Base-by-base conservation (phyloP, 2,113 vertebrate genomes). In the Myocastor coypus region DNA sequence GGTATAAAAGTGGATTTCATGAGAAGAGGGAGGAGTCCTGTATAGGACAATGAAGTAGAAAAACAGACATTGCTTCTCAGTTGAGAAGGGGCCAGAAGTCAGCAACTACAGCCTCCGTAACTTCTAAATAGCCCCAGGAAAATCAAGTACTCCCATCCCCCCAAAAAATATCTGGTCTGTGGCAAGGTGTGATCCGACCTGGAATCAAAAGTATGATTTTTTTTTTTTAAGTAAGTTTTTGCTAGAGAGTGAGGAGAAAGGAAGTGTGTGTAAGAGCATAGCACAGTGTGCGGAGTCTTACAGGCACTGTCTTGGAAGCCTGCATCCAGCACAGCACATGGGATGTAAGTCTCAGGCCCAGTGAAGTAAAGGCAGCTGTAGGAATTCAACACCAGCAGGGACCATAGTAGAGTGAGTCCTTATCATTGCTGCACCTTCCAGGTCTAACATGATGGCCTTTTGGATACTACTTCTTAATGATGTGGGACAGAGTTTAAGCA, bases 221-320 rank as follows among this genome's bases (percentile, higher is more conserved):
- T 59, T 59, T 19, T 52, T 52, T 52, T 52, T 5, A 46, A n/a
- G 66, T 69, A n/a, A 37, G 34, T 9, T 69, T 69, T 37, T 69
- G 66, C 17, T n/a, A 20, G 17, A n/a, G 32, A n/a, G 34, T 69
- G 68, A 69, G 34, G 68, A 20, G 68, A 69, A 69, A 69, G 68
- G 28, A 91, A 57, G 14, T 11, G 11, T 26, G 34, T 7, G 13
- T 7, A 17, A 66, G 14, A 28, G 20, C 24, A 22, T 28, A 52
- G 19, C 1, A 4, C 11, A 2, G 17, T 37, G 19, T 78, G 73
- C 63, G 32, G 28, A 61, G 3, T 2, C 17, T 2, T 28, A 0
- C 37, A 17, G 11, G 19, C 77, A 5, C 19, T 11, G 1, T 16
- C 16, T 7, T 0, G 32, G 6, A 5, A 34, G 7, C 12, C 46